Base-by-base conservation (phyloP, 2,888 invertebrate species). In the Microplitis deprimator region DNA sequence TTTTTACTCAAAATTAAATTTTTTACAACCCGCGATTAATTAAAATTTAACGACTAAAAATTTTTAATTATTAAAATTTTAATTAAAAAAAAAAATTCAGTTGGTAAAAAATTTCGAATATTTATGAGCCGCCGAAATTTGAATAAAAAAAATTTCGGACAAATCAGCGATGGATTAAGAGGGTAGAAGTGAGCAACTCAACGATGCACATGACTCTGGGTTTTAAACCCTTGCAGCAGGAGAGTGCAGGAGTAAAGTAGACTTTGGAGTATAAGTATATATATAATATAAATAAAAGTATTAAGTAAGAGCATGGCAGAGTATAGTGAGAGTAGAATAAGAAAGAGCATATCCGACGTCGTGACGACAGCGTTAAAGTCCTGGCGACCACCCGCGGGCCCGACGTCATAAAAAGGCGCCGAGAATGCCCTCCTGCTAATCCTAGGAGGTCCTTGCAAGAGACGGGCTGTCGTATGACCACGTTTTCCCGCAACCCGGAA, bases 391-490 rank as follows among this genome's bases (percentile, higher is more conserved):
- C 82, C 82, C 82, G 81, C 77, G 79, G 81, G 79, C 77, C 77
- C 77, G 78, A 79, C 77, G 80, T 82, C 81, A 76, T 82, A 82
- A 82, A 82, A 81, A 81, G 74, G 70, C 80, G 80, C 78, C 80
- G 80, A 81, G 81, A 75, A 75, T 79, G 80, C 79, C 79, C 80
- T 81, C 72, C 78, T 60, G 68, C 73, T 73, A 78, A 79, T 80
- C 79, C 79, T 81, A 79, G 81, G 81, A 80, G 82, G 79, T 81
- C 82, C 76, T 62, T 16, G 50, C 13, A 13, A 50, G 50, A 50
- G 8, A 13, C 50, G 13, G 50, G 40, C 29, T 69, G 70, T 50
- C 73, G 60, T 68, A 67, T 67, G 40, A 50, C 73, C 40, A 65
- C 29, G 29, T 73, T 38, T 50, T 65, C n/a, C 40, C 29, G 0